Evolutionary conservation across 2,113 vertebrate genomes (phyloP).

Genomic region (Tetraodon nigroviridis): DNA sequence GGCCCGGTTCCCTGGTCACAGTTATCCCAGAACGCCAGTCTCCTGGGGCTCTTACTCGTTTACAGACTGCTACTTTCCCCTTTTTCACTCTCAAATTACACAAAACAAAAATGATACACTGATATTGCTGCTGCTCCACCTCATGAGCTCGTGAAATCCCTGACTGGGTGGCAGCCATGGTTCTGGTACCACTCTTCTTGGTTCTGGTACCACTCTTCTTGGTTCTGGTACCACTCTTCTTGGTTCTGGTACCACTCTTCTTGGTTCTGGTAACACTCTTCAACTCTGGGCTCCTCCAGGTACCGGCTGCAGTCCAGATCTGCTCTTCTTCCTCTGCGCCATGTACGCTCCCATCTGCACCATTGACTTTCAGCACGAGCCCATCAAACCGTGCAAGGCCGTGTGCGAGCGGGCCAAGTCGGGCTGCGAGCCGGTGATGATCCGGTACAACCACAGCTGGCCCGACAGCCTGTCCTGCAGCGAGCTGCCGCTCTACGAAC

Average conservation of each 20-base stretch:
- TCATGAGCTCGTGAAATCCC: too few relatives aligned
- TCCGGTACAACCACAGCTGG: slow-evolving; percentile 91
- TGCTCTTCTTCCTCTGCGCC: slow-evolving; percentile 95
- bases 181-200: not conserved
- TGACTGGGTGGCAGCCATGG: too few relatives aligned
- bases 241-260: not conserved
- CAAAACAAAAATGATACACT: too few relatives aligned
- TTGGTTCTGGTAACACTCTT: not conserved
- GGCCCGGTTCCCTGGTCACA: too few relatives aligned
- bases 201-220: not conserved
- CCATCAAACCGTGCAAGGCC: slow-evolving; percentile 95
- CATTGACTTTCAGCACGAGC: slow-evolving; percentile 96
- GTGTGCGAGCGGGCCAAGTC: slow-evolving; percentile 89
- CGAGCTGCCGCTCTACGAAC: slow-evolving; percentile 93
- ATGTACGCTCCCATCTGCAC: slow-evolving; percentile 99
- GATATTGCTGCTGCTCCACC: too few relatives aligned
- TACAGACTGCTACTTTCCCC: too few relatives aligned
- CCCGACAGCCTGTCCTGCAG: slow-evolving; percentile 91
- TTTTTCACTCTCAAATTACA: too few relatives aligned
- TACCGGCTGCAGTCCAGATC: slow-evolving; percentile 87
- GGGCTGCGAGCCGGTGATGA: slow-evolving; percentile 93
- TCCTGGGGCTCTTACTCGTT: too few relatives aligned
- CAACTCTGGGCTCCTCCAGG: slow-evolving; percentile 40
- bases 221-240: not conserved
- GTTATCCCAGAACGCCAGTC: too few relatives aligned